phyloP scores from a whole-genome alignment of 1,140 invertebrate species.

The Holotrichia oblita region DNA sequence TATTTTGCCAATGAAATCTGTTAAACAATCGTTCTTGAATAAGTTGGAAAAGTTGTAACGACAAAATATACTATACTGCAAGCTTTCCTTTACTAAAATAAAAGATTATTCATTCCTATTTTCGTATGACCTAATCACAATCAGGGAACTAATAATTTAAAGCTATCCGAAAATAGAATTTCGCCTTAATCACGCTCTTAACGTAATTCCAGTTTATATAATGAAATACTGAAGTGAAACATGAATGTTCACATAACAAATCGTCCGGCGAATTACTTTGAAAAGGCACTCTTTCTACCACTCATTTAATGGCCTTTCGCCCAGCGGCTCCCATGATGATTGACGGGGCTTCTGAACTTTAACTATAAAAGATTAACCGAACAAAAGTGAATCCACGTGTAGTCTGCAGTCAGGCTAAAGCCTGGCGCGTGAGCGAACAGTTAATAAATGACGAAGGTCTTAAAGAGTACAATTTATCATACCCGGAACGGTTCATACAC shows the following conservation, averaged over 20 bases:
- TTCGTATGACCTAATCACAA: no score
- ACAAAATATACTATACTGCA: no score
- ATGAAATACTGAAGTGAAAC: neutral
- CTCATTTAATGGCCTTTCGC: neutral
- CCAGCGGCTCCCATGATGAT: neutral
- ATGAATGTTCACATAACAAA: neutral
- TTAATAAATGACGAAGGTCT: slow-evolving; percentile 7
- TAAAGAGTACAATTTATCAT: neutral
- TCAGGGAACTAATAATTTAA: no score
- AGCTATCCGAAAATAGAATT: no score
- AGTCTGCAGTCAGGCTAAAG: neutral
- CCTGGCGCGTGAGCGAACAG: neutral
- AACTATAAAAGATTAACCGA: slow-evolving; percentile 7
- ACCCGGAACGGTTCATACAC: no score
- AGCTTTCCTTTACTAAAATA: no score
- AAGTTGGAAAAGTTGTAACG: no score
- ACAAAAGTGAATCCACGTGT: neutral
- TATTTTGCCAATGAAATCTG: no score
- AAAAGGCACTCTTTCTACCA: no score
- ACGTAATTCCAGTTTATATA: neutral
- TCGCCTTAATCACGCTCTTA: neutral
- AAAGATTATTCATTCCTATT: no score
- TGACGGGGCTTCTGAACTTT: neutral
- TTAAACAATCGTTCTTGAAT: no score
- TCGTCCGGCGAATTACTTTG: neutral